phyloP scores from a whole-genome alignment of 2,113 vertebrate genomes.

The Hippopotamus amphibius region DNA sequence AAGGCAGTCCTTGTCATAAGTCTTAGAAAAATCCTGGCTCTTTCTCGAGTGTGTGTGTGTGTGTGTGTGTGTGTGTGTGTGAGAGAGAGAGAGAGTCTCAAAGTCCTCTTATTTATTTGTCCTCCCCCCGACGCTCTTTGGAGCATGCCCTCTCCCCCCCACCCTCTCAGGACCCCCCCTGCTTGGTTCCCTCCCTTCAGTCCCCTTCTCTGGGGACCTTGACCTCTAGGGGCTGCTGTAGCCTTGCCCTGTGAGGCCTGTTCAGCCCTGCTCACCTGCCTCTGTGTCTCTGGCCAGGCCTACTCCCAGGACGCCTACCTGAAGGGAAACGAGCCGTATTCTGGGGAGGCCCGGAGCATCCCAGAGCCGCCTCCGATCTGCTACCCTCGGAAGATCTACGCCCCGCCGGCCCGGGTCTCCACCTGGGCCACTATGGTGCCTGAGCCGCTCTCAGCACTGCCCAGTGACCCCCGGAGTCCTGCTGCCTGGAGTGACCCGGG shows the following conservation, averaged over 20 bases:
- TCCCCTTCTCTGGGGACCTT: not conserved
- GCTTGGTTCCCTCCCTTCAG: not conserved
- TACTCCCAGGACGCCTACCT: constrained; percentile 98
- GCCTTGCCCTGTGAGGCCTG: not conserved
- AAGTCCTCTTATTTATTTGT: constrained; percentile 49
- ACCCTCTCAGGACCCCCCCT: not conserved
- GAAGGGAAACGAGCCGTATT: constrained; percentile 95
- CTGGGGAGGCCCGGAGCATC: constrained; percentile 94
- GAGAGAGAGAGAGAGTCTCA: not conserved
- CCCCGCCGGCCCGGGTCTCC: constrained; percentile 79
- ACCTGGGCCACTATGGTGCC: constrained; percentile 81
- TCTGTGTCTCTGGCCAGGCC: constrained; percentile 85
- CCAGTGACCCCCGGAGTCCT: constrained; percentile 69
- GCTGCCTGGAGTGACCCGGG: constrained; percentile 81
- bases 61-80: not conserved
- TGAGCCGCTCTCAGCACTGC: constrained; percentile 75
- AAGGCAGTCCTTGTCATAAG: constrained; percentile 58
- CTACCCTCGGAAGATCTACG: constrained; percentile 92
- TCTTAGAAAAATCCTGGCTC: constrained; percentile 45
- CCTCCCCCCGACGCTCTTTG: not conserved
- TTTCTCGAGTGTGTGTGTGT: not conserved
- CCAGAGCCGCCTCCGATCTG: constrained; percentile 95
- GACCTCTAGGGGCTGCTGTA: not conserved
- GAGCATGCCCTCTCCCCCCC: not conserved
- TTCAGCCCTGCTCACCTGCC: not conserved